Evolutionary conservation across 2,888 invertebrate species (phyloP).

Genomic region (Clostera curtula): DNA sequence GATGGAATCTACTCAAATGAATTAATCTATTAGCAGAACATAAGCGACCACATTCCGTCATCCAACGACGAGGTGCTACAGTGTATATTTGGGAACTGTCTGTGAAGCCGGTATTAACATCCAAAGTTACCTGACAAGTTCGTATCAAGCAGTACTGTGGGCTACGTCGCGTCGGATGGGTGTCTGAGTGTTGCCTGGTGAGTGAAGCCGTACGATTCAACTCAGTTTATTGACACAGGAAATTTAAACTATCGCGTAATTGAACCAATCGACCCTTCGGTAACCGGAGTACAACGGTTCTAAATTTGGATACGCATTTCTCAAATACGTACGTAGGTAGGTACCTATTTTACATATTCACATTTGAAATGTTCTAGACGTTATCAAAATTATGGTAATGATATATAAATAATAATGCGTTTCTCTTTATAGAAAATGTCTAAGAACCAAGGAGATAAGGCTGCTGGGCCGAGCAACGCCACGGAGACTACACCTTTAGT

Average conservation of each 20-base stretch:
- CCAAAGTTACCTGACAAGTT: conserved; percentile 17
- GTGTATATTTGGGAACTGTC: no score
- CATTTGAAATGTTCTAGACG: no score
- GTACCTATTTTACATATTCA: no score
- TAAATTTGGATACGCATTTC: no score
- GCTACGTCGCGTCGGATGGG: conserved; percentile 13
- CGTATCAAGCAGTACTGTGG: conserved; percentile 12
- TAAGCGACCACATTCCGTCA: no score
- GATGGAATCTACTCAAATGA: no score
- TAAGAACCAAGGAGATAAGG: conserved; percentile 31
- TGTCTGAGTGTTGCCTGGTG: conserved; percentile 16
- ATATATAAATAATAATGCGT: no score
- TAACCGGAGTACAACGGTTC: background rate
- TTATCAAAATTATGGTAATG: no score
- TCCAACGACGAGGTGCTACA: no score
- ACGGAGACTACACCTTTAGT: conserved; percentile 54
- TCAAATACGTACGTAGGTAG: no score
- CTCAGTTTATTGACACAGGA: conserved; percentile 33
- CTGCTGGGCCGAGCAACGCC: conserved; percentile 19
- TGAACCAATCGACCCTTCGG: conserved; percentile 15
- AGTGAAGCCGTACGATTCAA: conserved; percentile 31
- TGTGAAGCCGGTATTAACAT: conserved; percentile 4
- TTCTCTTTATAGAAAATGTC: conserved; percentile 35
- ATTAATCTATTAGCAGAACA: no score
- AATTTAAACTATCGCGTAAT: conserved; percentile 18